Percentiles rank a stretch among this genome's conserved stretches.
These are phyloP conservation scores for Panthera uncia DNA, from an alignment of 2,113 vertebrate genomes.

Conservation along the genomic window DNA sequence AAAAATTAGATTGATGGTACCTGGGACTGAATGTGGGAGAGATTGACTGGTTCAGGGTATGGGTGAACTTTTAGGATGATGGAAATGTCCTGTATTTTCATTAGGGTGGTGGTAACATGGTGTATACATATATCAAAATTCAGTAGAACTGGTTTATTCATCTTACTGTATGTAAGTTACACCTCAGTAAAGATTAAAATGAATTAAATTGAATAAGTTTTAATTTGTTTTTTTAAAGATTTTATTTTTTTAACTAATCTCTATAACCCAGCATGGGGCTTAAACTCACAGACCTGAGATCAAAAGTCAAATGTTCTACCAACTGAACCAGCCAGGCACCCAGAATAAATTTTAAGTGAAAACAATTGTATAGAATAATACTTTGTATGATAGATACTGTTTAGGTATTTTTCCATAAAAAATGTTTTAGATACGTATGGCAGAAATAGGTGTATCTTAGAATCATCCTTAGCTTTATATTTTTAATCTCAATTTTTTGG, in stretches of 20 bases:
- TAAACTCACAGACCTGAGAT: neutral
- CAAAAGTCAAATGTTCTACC: neutral
- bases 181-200: constrained; percentile 23
- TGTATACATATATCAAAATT: neutral
- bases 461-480: neutral
- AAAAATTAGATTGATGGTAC: neutral
- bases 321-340: neutral
- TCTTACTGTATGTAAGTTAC: neutral
- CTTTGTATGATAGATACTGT: neutral
- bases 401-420: constrained; percentile 2
- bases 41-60: neutral
- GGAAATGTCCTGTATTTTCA: neutral
- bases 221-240: neutral
- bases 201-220: constrained; percentile 24
- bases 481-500: neutral
- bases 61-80: neutral
- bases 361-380: constrained; percentile 18
- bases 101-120: neutral
- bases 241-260: neutral
- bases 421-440: neutral
- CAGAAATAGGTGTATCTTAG: neutral
- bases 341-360: constrained; percentile 42
- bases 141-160: neutral
- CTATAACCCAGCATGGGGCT: neutral
- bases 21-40: neutral